Percentiles rank a stretch among this genome's conserved stretches.
Evolutionary conservation across 64 coral and sea anemone genomes (phyloP).

Genomic region (Montipora sp.): DNA sequence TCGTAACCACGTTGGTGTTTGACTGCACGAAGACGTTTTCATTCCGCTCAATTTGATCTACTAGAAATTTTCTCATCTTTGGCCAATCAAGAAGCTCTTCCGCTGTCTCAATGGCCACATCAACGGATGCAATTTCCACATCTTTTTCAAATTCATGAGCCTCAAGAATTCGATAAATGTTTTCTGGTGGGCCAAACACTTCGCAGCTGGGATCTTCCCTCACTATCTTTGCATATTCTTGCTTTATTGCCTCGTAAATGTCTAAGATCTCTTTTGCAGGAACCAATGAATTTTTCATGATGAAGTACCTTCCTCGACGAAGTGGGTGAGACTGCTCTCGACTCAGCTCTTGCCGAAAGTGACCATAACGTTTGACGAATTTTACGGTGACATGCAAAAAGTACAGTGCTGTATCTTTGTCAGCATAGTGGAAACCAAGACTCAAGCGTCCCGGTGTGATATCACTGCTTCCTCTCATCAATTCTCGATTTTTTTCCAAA

Average conservation of each 20-base stretch:
- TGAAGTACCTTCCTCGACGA: slow-evolving; percentile 75
- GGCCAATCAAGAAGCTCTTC: slow-evolving; percentile 70
- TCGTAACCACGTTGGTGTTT: slow-evolving; percentile 23
- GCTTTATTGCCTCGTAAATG: slow-evolving; percentile 52
- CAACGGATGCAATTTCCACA: slow-evolving; percentile 37
- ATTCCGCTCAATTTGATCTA: neutral
- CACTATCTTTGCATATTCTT: slow-evolving; percentile 75
- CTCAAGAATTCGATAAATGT: slow-evolving; percentile 67
- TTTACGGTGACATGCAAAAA: slow-evolving; percentile 63
- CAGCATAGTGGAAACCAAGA: slow-evolving; percentile 76
- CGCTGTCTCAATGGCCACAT: slow-evolving; percentile 78
- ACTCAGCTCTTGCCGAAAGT: slow-evolving; percentile 44
- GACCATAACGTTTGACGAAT: slow-evolving; percentile 47
- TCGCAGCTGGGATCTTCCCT: slow-evolving; percentile 47
- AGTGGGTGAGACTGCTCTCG: slow-evolving; percentile 46
- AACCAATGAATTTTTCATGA: slow-evolving; percentile 55
- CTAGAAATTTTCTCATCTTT: slow-evolving; percentile 44
- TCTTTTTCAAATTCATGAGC: slow-evolving; percentile 43
- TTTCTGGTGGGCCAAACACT: slow-evolving; percentile 75
- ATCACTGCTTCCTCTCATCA: slow-evolving; percentile 71
- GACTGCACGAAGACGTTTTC: neutral
- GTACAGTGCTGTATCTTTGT: slow-evolving; percentile 54
- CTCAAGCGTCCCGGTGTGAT: slow-evolving; percentile 64
- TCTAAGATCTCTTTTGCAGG: slow-evolving; percentile 32
- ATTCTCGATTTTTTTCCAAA: slow-evolving; percentile 56